A percentile compares a stretch with the other conserved stretches of the same genome.
Evolutionary conservation across 2,797 vertebrate genomes (phyloP).

Genomic region (Manis javanica): DNA sequence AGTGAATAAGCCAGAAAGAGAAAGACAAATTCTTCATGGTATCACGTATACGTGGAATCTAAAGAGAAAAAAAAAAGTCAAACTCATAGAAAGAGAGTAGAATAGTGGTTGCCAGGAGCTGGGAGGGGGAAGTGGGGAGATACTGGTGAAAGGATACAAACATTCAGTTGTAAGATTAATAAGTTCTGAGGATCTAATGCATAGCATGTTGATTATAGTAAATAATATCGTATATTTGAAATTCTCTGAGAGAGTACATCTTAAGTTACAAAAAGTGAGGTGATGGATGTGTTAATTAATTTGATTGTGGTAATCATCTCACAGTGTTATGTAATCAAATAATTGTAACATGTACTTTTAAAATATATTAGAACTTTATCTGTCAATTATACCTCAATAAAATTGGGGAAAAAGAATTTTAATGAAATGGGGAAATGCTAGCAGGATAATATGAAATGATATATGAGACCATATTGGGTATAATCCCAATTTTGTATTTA

Average conservation of each 20-base stretch:
- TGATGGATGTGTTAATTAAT: background rate
- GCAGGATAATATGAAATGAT: conserved; percentile 29
- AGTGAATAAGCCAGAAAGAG: background rate
- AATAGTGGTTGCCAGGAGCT: background rate
- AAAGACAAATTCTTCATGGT: background rate
- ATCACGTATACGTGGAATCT: background rate
- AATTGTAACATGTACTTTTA: background rate
- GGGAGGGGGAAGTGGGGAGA: background rate
- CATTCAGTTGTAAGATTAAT: background rate
- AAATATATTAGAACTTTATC: background rate
- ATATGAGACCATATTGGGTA: background rate
- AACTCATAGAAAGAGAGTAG: background rate
- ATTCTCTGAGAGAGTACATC: background rate
- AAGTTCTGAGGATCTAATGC: background rate
- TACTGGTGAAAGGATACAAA: background rate
- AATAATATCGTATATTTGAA: background rate
- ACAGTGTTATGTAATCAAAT: background rate
- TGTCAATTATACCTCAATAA: background rate
- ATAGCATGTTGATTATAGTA: background rate
- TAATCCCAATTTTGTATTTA: background rate
- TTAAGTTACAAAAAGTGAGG: background rate
- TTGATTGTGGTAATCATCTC: background rate
- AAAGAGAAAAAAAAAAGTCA: background rate
- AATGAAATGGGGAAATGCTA: background rate
- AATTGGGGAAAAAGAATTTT: background rate